phyloP scores from a whole-genome alignment of 2,113 vertebrate genomes.

The Misgurnus mizolepis region DNA sequence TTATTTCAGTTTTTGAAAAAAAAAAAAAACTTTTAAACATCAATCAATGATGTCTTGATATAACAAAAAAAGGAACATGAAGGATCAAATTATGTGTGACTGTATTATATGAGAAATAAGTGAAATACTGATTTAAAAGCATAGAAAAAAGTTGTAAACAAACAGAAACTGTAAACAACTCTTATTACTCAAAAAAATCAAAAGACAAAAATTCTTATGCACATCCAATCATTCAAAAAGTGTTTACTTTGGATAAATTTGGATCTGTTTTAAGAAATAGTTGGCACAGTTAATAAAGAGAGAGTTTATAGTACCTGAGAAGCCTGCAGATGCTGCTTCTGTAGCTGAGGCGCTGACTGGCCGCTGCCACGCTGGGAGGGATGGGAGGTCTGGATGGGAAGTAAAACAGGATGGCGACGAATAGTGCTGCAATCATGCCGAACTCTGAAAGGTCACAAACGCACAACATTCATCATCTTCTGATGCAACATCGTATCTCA shows the following conservation, averaged over 20 bases:
- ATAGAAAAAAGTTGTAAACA: background rate
- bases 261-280: slow-evolving; percentile 1
- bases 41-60: too few species aligned
- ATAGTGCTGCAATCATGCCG: slow-evolving; percentile 83
- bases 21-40: too few species aligned
- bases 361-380: slow-evolving; percentile 94
- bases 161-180: too few species aligned
- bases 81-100: too few species aligned
- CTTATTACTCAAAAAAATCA: background rate
- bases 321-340: slow-evolving; percentile 91
- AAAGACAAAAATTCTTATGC: background rate
- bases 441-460: slow-evolving; percentile 77
- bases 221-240: background rate
- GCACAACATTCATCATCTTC: slow-evolving; percentile 17
- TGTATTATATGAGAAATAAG: too few species aligned
- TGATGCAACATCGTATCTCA: slow-evolving; percentile 5
- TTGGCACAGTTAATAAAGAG: background rate
- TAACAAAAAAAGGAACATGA: too few species aligned
- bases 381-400: slow-evolving; percentile 92
- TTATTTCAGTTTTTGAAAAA: too few species aligned
- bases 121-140: too few species aligned
- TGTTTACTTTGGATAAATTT: too few species aligned
- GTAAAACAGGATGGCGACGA: slow-evolving; percentile 83
- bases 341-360: slow-evolving; percentile 92
- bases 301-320: slow-evolving; percentile 76